Evolutionary conservation across 64 coral and sea anemone genomes (phyloP).

Genomic region (Platygyra sinensis): DNA sequence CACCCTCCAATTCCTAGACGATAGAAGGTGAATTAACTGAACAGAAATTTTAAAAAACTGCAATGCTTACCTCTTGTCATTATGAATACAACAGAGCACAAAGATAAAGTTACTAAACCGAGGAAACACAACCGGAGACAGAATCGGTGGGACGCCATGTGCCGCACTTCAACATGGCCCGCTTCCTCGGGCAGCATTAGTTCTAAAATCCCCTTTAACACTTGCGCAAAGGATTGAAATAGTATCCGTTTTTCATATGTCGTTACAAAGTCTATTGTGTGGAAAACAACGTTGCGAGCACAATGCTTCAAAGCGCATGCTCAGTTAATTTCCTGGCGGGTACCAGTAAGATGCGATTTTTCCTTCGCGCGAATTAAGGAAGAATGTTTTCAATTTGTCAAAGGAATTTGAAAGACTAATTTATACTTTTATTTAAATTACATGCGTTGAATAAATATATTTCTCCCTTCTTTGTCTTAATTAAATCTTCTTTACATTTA

Average conservation of each 20-base stretch:
- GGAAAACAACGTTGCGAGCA: background rate
- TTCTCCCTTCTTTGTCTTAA: too few species aligned
- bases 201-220: background rate
- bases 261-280: background rate
- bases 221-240: background rate
- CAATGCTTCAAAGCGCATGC: background rate
- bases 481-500: too few species aligned
- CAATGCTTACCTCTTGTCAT: conserved; percentile 48
- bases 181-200: background rate
- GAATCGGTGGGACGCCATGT: conserved; percentile 41
- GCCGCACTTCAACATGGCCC: conserved; percentile 2
- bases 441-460: too few species aligned
- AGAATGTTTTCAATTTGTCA: background rate
- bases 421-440: background rate
- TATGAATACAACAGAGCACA: conserved; percentile 36
- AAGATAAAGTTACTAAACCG: conserved; percentile 2
- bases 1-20: background rate
- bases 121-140: conserved; percentile 52
- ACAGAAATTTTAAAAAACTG: background rate
- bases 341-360: conserved; percentile 1
- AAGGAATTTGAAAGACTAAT: background rate
- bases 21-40: background rate
- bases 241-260: background rate
- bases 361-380: background rate
- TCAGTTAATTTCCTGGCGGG: background rate